These are phyloP conservation scores for Aegypius monachus DNA, from an alignment of 2,113 vertebrate genomes.

Conservation along the genomic window DNA sequence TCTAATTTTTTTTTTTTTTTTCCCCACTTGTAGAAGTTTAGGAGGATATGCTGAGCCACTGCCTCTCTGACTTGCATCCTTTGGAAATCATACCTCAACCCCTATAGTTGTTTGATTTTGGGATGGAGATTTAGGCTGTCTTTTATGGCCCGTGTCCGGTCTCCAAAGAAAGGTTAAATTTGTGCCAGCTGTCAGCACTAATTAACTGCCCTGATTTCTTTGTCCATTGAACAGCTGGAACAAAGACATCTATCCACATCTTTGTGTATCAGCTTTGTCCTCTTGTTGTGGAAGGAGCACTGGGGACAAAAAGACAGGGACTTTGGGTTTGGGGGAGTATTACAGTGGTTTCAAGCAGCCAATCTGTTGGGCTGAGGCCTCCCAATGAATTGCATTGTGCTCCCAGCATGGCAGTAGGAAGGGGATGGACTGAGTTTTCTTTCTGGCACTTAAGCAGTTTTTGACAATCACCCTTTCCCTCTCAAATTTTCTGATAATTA, in stretches of 20 bases:
- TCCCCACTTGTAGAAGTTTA: not conserved
- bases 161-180: not conserved
- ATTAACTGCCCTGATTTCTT: not conserved
- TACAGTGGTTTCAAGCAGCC: not conserved
- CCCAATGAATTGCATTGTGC: not conserved
- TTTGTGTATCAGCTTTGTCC: not conserved
- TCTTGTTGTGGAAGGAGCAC: not conserved
- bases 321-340: not conserved
- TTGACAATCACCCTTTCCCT: not conserved
- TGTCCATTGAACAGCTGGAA: not conserved
- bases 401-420: not conserved
- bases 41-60: not conserved
- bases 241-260: not conserved
- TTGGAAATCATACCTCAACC: not conserved
- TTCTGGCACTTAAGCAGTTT: not conserved
- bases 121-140: not conserved
- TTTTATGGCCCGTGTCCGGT: accelerated
- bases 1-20: not conserved
- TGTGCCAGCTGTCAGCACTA: not conserved
- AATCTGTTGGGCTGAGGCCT: not conserved
- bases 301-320: not conserved
- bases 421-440: not conserved
- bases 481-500: not conserved
- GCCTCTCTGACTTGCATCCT: not conserved
- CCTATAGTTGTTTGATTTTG: not conserved